Conservation (phyloP, 2,888 invertebrate species). For the Melanargia galathea region DNA sequence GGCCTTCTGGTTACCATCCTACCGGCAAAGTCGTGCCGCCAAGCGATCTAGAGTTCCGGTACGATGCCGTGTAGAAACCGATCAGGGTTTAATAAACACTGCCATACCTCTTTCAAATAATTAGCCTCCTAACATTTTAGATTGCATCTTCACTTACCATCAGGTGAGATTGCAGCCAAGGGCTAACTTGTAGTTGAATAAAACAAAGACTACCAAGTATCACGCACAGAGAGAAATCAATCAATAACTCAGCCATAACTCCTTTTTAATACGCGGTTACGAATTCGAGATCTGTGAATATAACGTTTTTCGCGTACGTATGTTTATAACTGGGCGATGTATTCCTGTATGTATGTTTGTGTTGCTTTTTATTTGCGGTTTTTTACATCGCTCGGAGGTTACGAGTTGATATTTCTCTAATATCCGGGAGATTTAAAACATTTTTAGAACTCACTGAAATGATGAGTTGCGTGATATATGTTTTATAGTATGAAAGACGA, state of each 20-base stretch:
- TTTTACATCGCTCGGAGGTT: slow-evolving; percentile 5
- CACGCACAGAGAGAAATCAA: too few species aligned
- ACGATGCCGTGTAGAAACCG: too few species aligned
- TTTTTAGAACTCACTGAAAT: background rate
- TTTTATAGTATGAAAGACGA: background rate
- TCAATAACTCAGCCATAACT: background rate
- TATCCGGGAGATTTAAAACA: slow-evolving; percentile 13
- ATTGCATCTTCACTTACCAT: too few species aligned
- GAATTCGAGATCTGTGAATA: background rate
- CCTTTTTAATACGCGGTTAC: background rate
- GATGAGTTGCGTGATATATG: background rate
- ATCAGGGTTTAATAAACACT: too few species aligned
- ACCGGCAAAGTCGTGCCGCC: too few species aligned
- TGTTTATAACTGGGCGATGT: background rate
- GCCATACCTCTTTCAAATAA: too few species aligned
- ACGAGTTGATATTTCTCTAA: background rate
- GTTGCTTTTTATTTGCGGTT: background rate
- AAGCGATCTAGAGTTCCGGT: too few species aligned
- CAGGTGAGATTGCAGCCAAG: too few species aligned
- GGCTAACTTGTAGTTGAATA: too few species aligned
- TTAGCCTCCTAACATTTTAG: too few species aligned
- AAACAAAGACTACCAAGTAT: too few species aligned
- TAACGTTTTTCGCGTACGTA: background rate
- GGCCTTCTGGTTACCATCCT: too few species aligned
- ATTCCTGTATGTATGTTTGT: slow-evolving; percentile 11